A percentile compares a stretch with the other conserved stretches of the same genome.
phyloP scores from a whole-genome alignment of 2,888 invertebrate species.

The Temnothorax unifasciatus region DNA sequence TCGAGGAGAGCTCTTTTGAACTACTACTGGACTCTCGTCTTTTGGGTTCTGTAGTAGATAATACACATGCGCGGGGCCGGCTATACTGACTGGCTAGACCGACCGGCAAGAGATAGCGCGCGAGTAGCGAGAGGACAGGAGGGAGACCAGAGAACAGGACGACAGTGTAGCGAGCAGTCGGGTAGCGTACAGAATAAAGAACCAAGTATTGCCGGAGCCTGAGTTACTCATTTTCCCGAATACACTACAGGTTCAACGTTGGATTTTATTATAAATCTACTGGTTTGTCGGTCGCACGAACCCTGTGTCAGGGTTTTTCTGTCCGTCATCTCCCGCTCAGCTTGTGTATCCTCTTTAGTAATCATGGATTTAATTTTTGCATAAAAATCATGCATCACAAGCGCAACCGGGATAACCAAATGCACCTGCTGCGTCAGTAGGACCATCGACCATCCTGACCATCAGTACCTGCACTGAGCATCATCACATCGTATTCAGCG shows the following conservation, averaged over 20 bases:
- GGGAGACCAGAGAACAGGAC: no score
- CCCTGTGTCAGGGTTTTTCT: constrained; percentile 75
- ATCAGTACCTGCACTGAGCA: constrained; percentile 97
- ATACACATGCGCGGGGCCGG: no score
- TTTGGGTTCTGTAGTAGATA: not conserved
- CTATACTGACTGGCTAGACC: no score
- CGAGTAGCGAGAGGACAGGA: no score
- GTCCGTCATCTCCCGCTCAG: no score
- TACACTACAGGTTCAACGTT: not conserved
- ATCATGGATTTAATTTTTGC: constrained; percentile 62
- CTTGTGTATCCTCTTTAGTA: constrained; percentile 47
- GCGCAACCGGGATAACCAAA: constrained; percentile 89
- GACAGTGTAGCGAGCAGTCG: no score
- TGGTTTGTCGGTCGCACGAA: constrained; percentile 58
- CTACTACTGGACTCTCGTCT: not conserved
- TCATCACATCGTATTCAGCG: constrained; percentile 87
- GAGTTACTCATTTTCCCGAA: no score
- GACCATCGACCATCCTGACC: constrained; percentile 99
- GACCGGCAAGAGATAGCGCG: no score
- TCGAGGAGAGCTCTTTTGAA: not conserved
- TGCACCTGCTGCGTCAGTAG: constrained; percentile 98
- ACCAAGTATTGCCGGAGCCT: no score
- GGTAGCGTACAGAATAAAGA: no score
- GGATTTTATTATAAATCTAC: constrained; percentile 44
- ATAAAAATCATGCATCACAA: constrained; percentile 85